Evolutionary conservation across 1,140 invertebrate genomes (phyloP), one percentile per base, ranked within the genome.

Genomic region (Ditylenchus dipsaci): DNA sequence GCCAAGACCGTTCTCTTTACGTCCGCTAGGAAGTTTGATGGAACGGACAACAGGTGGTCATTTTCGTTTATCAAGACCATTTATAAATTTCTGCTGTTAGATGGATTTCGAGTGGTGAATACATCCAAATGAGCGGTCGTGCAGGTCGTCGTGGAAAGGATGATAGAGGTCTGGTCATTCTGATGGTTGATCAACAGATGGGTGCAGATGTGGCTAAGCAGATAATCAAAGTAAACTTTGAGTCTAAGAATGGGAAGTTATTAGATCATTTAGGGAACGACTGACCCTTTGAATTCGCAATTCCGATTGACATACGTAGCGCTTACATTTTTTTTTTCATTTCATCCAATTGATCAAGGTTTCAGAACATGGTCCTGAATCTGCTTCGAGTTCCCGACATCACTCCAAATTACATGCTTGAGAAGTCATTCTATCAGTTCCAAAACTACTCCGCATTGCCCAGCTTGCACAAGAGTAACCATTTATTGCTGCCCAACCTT

Each of bases 321-420:
- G 33, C 33, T 38, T 38, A 38, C 3, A 38, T 38, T 38, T 38
- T 38, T 3, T 11, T 38, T 38, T 38, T 38, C 3, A 5, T 38
- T 38, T 3, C 33, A 38, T 11, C 3, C 11, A 38, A 5, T 38
- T 38, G n/a, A n/a, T 38, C 11, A 38, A 38, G 33, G 11, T 38
- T 38, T 38, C 11, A 38, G 33, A 99, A 98, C 83, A 99, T 99
- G 96, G 93, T 99, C 11, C 85, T 98, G 9, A 98, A 98, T 87
- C 86, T 98, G 69, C 84, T 98, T 43, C 74, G 88, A 82, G 96
- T 99, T 7, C 95, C 99, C 85, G 95, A 97, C 86, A 97, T 99
- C 66, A 98, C 98, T 87, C 95, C 96, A 0, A 94, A 99, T 84
- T 98, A 95, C 77, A 97, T 99, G 92, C 86, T 99, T 77, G 93